Percentiles rank a stretch among this genome's conserved stretches.
Evolutionary conservation across 2,888 invertebrate species (phyloP).

Genomic region (Phanerotoma sp.): DNA sequence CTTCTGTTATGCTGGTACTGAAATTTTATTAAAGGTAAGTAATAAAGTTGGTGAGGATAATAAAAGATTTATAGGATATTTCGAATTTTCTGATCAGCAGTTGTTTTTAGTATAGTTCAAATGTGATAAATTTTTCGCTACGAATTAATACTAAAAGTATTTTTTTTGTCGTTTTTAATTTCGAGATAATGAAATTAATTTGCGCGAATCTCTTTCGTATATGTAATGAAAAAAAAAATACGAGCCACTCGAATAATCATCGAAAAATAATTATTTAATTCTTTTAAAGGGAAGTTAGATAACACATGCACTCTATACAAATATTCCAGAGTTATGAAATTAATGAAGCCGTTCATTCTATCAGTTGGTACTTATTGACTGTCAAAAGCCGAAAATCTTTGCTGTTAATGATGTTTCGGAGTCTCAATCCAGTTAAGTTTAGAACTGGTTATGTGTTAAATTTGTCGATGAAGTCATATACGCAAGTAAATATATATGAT

Average conservation of each 20-base stretch:
- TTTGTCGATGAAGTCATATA: conserved; percentile 42
- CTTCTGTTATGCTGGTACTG: conserved; percentile 9
- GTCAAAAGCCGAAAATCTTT: conserved; percentile 33
- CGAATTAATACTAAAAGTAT: no score
- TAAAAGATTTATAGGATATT: no score
- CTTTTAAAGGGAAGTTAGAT: no score
- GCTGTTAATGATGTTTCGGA: conserved; percentile 37
- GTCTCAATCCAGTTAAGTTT: conserved; percentile 37
- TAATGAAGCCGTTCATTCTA: conserved; percentile 36
- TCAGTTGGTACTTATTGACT: conserved; percentile 38
- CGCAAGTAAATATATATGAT: conserved; percentile 32
- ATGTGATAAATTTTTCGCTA: no score
- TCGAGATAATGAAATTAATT: no score
- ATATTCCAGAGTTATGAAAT: conserved; percentile 36
- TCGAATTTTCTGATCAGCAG: no score
- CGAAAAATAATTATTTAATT: no score
- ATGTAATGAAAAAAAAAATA: neutral
- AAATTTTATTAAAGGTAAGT: conserved; percentile 6
- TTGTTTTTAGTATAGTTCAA: no score
- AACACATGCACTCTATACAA: neutral
- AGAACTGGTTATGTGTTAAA: conserved; percentile 39
- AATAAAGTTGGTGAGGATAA: no score
- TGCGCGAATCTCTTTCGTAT: no score
- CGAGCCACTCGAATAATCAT: no score
- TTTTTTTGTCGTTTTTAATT: no score